Percentiles rank a stretch among this genome's conserved stretches.
Conservation (phyloP, 92 coral and sea anemone species). For the Palythoa grandiflora region DNA sequence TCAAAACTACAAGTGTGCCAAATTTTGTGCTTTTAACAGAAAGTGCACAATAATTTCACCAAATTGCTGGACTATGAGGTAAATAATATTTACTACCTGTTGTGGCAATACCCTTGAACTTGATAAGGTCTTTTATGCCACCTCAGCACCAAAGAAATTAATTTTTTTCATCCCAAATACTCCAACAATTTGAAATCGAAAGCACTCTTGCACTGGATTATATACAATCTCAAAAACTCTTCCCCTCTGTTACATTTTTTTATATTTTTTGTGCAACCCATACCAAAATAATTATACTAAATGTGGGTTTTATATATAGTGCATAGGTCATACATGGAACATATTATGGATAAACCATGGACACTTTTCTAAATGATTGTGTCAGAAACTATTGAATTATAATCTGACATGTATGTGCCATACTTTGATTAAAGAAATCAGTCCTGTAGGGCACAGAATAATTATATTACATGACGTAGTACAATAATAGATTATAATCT, state of each 20-base stretch:
- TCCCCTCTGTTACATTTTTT: no score
- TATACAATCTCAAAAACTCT: neutral
- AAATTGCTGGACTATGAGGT: no score
- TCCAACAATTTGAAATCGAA: neutral
- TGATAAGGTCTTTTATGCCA: neutral
- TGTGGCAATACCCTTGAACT: neutral
- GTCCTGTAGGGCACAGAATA: neutral
- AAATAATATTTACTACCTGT: neutral
- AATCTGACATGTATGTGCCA: neutral
- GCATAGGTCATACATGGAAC: neutral
- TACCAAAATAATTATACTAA: no score
- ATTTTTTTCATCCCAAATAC: conserved; percentile 12
- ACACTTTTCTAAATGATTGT: neutral
- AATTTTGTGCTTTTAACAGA: no score
- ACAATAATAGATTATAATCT: neutral
- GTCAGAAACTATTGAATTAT: neutral
- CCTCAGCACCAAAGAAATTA: neutral
- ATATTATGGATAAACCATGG: neutral
- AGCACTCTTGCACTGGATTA: neutral
- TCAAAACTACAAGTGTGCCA: no score
- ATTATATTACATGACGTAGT: neutral
- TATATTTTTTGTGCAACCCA: no score
- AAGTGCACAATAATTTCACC: no score
- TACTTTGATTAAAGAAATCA: neutral
- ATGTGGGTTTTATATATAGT: no score